A percentile compares a stretch with the other conserved stretches of the same genome.
These are phyloP conservation scores for Oreochromis spilurus DNA, from an alignment of 2,113 vertebrate species.

Conservation along the genomic window DNA sequence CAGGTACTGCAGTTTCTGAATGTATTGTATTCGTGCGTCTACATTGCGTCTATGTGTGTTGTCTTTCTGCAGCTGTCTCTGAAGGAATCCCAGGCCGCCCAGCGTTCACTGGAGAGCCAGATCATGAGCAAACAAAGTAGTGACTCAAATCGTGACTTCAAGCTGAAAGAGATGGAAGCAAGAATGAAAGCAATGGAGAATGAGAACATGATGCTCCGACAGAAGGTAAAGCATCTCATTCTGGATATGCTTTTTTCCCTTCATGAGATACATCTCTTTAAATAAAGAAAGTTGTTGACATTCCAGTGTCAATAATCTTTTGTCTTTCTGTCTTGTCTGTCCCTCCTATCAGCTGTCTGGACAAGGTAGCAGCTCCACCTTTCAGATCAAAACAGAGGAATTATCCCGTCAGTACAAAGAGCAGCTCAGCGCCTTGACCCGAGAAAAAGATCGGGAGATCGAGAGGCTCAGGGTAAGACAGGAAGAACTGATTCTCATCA, in stretches of 20 bases:
- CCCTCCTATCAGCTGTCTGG: slow-evolving; percentile 47
- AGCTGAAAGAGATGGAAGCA: slow-evolving; percentile 85
- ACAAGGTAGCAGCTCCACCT: slow-evolving; percentile 53
- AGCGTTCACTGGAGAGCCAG: slow-evolving; percentile 80
- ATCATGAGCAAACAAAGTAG: slow-evolving; percentile 68
- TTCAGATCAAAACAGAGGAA: slow-evolving; percentile 84
- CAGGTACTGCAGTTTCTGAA: background rate
- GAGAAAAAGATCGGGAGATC: slow-evolving; percentile 88
- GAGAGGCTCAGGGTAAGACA: slow-evolving; percentile 78
- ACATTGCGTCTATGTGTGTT: background rate
- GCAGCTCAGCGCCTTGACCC: slow-evolving; percentile 78
- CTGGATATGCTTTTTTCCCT: background rate
- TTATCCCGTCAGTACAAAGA: slow-evolving; percentile 84
- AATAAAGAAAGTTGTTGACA: background rate
- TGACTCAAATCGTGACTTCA: slow-evolving; percentile 80
- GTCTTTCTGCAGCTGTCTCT: slow-evolving; percentile 73
- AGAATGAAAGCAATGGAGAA: slow-evolving; percentile 81
- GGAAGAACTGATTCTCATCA: background rate
- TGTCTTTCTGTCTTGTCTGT: background rate
- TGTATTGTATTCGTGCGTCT: background rate
- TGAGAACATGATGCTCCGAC: slow-evolving; percentile 83
- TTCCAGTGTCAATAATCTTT: background rate
- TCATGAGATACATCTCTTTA: background rate
- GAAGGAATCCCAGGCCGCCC: slow-evolving; percentile 71
- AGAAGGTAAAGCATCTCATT: slow-evolving; percentile 76